phyloP scores from a whole-genome alignment of 2,888 invertebrate genomes.

The Carpatolechia fugitivella region DNA sequence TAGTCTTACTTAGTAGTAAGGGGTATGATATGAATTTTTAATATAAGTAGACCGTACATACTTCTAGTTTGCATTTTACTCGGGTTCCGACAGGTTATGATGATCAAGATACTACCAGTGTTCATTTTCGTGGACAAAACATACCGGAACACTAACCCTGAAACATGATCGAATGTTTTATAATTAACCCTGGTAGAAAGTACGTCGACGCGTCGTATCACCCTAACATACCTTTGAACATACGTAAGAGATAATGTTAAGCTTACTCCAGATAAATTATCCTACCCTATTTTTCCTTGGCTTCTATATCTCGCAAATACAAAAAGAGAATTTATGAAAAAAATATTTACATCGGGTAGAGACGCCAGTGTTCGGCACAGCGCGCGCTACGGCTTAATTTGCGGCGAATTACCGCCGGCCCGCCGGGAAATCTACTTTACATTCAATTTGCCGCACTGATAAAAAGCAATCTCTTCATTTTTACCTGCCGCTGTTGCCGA shows the following conservation, averaged over 20 bases:
- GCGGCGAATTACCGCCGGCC: slow-evolving; percentile 70
- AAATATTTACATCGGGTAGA: slow-evolving; percentile 74
- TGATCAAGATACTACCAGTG: no score
- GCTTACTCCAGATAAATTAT: neutral
- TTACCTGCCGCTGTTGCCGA: slow-evolving; percentile 36
- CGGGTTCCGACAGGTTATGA: no score
- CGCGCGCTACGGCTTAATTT: slow-evolving; percentile 68
- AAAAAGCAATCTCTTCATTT: slow-evolving; percentile 70
- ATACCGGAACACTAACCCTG: no score
- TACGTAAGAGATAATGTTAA: neutral
- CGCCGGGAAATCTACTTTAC: slow-evolving; percentile 71
- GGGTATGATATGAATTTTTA: no score
- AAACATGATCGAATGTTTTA: no score
- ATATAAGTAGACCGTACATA: no score
- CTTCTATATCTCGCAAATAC: slow-evolving; percentile 18
- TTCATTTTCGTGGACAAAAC: no score
- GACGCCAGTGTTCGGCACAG: slow-evolving; percentile 56
- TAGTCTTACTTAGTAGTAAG: no score
- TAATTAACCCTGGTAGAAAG: no score
- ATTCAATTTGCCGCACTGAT: slow-evolving; percentile 74
- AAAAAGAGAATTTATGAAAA: slow-evolving; percentile 69
- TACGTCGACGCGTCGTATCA: no score
- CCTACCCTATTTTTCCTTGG: neutral
- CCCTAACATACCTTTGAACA: neutral
- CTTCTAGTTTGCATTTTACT: no score